Base-by-base conservation (phyloP, 2,888 invertebrate genomes). In the Cabera pusaria region DNA sequence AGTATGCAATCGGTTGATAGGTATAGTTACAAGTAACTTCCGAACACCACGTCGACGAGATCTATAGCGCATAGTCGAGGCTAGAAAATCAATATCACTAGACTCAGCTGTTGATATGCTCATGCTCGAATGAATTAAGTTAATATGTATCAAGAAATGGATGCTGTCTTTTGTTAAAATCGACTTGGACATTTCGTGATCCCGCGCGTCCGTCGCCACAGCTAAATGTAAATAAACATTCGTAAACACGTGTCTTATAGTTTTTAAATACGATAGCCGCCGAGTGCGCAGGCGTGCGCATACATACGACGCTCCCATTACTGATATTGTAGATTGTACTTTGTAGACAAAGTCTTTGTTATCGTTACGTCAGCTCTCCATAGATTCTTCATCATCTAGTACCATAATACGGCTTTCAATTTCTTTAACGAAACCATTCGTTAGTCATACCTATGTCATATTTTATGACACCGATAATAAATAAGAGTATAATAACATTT, bases 221-320 rank as follows among this genome's bases (percentile, higher is more conserved):
- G 44, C 49, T 61, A 57, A 46, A 68, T 65, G 72, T 72, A 72
- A 75, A 78, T 73, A 72, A 72, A 71, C 67, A 72, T 44, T 47
- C 39, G 45, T 47, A 41, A 56, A 57, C 64, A 69, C 64, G 70
- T 69, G 65, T 45, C 37, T 34, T 38, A 20, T 32, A 27, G 39
- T 35, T 43, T n/a, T 45, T 43, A 33, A 40, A 40, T 31, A 43
- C 32, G 40, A 18, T 18, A 18, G 38, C 25, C 14, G 20, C 11
- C 9, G 32, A 34, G 12, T 27, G 35, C 44, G 44, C 39, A 44
- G 21, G 35, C 39, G 44, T 26, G 22, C 11, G 4, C 4, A 3
- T 16, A 17, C 7, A 18, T 6, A 2, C 33, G 16, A 28, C 19
- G 23, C 8, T 40, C 33, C 19, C 17, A 33, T 33, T 20, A 14